Conservation (phyloP, 2,888 invertebrate species). For the Helicoverpa assulta region DNA sequence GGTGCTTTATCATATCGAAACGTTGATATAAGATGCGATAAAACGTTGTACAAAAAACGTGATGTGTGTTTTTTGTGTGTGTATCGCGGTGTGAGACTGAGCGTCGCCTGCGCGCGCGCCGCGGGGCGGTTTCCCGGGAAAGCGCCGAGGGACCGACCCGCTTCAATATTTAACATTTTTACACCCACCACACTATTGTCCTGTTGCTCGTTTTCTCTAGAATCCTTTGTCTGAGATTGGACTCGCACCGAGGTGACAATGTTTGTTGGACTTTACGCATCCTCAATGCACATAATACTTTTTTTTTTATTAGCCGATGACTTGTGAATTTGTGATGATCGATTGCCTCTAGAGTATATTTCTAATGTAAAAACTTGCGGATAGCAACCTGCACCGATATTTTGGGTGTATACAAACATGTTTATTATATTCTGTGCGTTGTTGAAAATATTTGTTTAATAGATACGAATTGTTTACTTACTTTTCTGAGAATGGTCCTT, state of each 20-base stretch:
- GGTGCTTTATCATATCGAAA: slow-evolving; percentile 87
- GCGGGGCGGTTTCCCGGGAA: slow-evolving; percentile 89
- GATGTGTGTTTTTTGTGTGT: slow-evolving; percentile 84
- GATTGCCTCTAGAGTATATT: slow-evolving; percentile 78
- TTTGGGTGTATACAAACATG: slow-evolving; percentile 61
- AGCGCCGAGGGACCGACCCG: slow-evolving; percentile 79
- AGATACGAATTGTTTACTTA: slow-evolving; percentile 13
- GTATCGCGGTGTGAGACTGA: slow-evolving; percentile 84
- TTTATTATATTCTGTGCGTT: slow-evolving; percentile 49
- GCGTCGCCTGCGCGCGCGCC: slow-evolving; percentile 86
- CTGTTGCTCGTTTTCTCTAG: slow-evolving; percentile 79
- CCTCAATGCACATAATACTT: slow-evolving; percentile 83
- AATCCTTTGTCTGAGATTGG: slow-evolving; percentile 85
- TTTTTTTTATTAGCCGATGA: slow-evolving; percentile 87
- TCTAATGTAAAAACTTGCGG: slow-evolving; percentile 72
- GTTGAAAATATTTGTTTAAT: slow-evolving; percentile 12
- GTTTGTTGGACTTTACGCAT: slow-evolving; percentile 86
- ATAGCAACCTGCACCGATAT: slow-evolving; percentile 74
- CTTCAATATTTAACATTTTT: slow-evolving; percentile 87
- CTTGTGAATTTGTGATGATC: slow-evolving; percentile 90
- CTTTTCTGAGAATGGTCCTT: slow-evolving; percentile 6
- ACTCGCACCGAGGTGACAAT: slow-evolving; percentile 87
- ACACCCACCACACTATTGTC: slow-evolving; percentile 86
- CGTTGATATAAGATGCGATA: slow-evolving; percentile 86
- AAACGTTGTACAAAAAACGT: slow-evolving; percentile 77